Evolutionary conservation across 2,888 invertebrate species (phyloP), one percentile per base, ranked within the genome.

Genomic region (Dione vanillae): DNA sequence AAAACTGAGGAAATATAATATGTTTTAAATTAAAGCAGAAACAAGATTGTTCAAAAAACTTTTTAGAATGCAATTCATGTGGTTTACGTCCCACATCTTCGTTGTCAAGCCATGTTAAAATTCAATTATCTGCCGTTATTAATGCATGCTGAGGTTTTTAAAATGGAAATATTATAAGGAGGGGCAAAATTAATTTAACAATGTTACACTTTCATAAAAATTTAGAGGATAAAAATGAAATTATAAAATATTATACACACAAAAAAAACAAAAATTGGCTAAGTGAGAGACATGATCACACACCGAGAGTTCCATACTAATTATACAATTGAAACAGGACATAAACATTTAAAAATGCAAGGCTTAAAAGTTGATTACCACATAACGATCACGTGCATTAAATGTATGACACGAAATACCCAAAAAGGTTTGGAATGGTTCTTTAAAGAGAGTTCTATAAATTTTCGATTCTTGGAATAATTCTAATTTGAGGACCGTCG

Each of bases 31-130:
- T 16, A 6, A 61, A 45, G n/a, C 10, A 9, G n/a, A 64, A 64
- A 49, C 19, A 47, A 47, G 1, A 51, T 20, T 19, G 19, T 49
- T 61, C 14, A 37, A 19, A 49, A 51, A 37, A 37, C 14, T 49
- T 64, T 19, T 64, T 37, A 64, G 20, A 64, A 64, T 49, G 64
- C 64, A 64, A 64, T 49, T 64, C 64, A 64, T 64, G 47, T 64
- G 49, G 64, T 40, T 20, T 64, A 37, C 37, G 47, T 19, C 64
- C 49, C 14, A 3, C 19, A 49, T 19, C 51, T 64, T 40, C 20
- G 19, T 20, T 40, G 64, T 51, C 27, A 61, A 45, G 61, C 61
- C 45, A 45, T 37, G 64, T 64, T 49, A 64, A 64, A 64, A 64
- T 64, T 64, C 49, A 49, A 64, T 51, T 64, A 64, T 51, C 64